A percentile compares a stretch with the other conserved stretches of the same genome.
phyloP scores from a whole-genome alignment of 2,113 vertebrate species.

The Sinocyclocheilus grahami region DNA sequence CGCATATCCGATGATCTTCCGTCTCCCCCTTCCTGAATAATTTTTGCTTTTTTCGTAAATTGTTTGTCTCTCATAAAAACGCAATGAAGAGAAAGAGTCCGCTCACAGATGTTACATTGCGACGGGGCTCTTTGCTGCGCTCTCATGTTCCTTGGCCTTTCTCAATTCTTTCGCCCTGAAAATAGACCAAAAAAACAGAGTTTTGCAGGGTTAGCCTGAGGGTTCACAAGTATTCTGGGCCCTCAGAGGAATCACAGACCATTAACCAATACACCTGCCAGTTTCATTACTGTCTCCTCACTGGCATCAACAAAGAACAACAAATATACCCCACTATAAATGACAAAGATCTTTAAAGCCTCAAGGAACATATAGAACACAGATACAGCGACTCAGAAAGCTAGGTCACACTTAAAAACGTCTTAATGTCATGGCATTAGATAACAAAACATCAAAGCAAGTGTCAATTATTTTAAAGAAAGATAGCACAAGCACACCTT shows the following conservation, averaged over 20 bases:
- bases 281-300: background rate
- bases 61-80: constrained; percentile 82
- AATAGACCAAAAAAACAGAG: constrained; percentile 70
- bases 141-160: constrained; percentile 99
- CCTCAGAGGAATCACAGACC: constrained; percentile 16
- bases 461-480: background rate
- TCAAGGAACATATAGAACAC: background rate
- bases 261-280: constrained; percentile 8
- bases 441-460: constrained; percentile 1
- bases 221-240: background rate
- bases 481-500: background rate
- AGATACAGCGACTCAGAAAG: background rate
- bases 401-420: background rate
- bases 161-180: constrained; percentile 98
- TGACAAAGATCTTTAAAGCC: constrained; percentile 1
- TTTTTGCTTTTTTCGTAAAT: constrained; percentile 55
- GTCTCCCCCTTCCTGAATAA: constrained; percentile 71
- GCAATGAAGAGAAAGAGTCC: constrained; percentile 85
- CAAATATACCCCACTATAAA: background rate
- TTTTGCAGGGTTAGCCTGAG: constrained; percentile 23
- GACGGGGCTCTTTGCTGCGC: constrained; percentile 87
- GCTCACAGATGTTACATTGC: constrained; percentile 87
- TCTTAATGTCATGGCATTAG: constrained; percentile 8
- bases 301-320: background rate
- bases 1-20: constrained; percentile 40